A percentile compares a stretch with the other conserved stretches of the same genome.
Conservation (phyloP, 2,797 vertebrate genomes). For the Cyclura pinguis region DNA sequence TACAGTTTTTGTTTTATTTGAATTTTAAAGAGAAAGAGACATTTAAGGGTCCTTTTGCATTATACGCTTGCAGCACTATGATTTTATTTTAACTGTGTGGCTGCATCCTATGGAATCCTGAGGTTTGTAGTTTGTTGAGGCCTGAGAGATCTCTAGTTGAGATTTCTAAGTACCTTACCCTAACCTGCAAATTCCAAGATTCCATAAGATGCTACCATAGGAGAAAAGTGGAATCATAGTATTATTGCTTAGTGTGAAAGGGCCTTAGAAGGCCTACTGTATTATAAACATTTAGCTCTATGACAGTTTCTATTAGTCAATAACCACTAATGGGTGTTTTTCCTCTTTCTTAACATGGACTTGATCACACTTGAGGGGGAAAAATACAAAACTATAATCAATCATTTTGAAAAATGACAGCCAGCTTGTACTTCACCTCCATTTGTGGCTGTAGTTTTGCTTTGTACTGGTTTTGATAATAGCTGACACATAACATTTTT, state of each 20-base stretch:
- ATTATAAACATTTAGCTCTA: background rate
- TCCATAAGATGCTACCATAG: too few species aligned
- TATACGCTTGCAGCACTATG: too few species aligned
- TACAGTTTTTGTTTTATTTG: too few species aligned
- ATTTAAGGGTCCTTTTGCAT: background rate
- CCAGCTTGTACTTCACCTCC: conserved; percentile 61
- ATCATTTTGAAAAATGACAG: conserved; percentile 43
- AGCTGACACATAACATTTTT: conserved; percentile 28
- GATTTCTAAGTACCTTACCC: too few species aligned
- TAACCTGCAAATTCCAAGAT: too few species aligned
- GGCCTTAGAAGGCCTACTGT: background rate
- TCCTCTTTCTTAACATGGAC: background rate
- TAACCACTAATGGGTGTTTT: conserved; percentile 53
- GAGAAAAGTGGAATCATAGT: too few species aligned
- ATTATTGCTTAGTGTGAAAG: too few species aligned
- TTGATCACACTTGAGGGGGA: rapidly evolving
- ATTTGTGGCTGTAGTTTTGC: conserved; percentile 46
- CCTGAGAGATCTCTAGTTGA: too few species aligned
- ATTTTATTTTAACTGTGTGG: too few species aligned
- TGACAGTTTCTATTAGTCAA: background rate
- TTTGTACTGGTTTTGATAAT: conserved; percentile 39
- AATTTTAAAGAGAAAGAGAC: background rate
- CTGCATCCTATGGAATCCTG: too few species aligned
- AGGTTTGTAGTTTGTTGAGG: too few species aligned
- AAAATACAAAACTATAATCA: background rate